Conservation (phyloP, 2,113 vertebrate genomes). For the Cinclus mexicanus region DNA sequence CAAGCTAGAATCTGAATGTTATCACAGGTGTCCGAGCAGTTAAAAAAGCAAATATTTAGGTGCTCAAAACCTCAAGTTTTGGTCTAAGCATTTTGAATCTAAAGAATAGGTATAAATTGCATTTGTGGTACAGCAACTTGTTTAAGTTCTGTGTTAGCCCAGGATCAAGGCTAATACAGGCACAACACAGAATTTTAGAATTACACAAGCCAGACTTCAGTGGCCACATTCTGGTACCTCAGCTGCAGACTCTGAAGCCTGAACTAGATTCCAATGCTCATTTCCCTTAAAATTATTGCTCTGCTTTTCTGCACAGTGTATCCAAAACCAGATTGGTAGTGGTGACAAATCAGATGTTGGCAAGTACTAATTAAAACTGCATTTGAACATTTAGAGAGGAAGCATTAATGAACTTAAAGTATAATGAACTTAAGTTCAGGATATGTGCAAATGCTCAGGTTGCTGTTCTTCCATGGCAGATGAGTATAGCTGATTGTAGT, state of each 20-base stretch:
- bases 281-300: not conserved
- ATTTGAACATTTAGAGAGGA: not conserved
- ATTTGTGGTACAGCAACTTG: not conserved
- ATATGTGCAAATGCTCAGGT: not conserved
- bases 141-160: not conserved
- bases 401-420: not conserved
- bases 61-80: not conserved
- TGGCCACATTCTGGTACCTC: not conserved
- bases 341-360: not conserved
- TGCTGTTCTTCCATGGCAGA: not conserved
- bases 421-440: not conserved
- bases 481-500: not conserved
- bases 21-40: not conserved
- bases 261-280: not conserved
- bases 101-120: not conserved
- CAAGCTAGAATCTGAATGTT: not conserved
- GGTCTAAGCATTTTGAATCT: not conserved
- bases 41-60: not conserved
- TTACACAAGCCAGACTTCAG: not conserved
- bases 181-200: not conserved
- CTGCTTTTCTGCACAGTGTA: not conserved
- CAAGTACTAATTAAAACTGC: not conserved
- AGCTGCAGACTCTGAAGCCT: not conserved
- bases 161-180: not conserved
- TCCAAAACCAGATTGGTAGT: not conserved